Percentiles rank a stretch among this genome's conserved stretches.
These are phyloP conservation scores for Drosophila sp. DNA, from an alignment of 1,140 invertebrate species.

Conservation along the genomic window DNA sequence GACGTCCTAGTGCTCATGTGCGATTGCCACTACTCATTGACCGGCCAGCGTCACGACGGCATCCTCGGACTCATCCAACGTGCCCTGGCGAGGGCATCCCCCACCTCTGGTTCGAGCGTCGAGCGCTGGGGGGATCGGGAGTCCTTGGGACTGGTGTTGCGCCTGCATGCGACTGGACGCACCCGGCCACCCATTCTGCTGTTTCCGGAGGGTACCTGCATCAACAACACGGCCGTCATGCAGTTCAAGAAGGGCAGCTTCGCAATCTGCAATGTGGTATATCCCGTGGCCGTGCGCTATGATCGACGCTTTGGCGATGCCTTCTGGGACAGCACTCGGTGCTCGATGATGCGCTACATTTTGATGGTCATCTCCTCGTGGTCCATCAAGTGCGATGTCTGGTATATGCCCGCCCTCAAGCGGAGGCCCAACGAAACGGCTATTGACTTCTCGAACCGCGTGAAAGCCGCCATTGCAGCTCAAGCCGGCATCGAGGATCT, in stretches of 20 bases:
- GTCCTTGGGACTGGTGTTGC: slow-evolving; percentile 20
- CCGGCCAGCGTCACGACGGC: slow-evolving; percentile 61
- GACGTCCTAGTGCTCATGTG: slow-evolving; percentile 67
- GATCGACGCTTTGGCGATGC: slow-evolving; percentile 59
- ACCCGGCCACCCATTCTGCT: slow-evolving; percentile 53
- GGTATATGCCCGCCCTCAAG: slow-evolving; percentile 49
- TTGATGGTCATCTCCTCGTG: slow-evolving; percentile 59
- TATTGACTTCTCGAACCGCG: slow-evolving; percentile 55
- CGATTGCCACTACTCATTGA: slow-evolving; percentile 63
- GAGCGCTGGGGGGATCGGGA: slow-evolving; percentile 39
- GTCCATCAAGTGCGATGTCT: slow-evolving; percentile 60
- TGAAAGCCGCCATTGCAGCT: slow-evolving; percentile 55
- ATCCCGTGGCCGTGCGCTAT: slow-evolving; percentile 62
- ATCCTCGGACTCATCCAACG: slow-evolving; percentile 59
- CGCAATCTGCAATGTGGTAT: slow-evolving; percentile 54
- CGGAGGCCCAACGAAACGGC: slow-evolving; percentile 23
- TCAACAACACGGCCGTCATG: slow-evolving; percentile 73
- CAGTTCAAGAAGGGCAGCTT: slow-evolving; percentile 71
- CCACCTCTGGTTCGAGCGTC: slow-evolving; percentile 70
- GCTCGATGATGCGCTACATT: slow-evolving; percentile 64
- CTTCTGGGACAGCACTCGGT: slow-evolving; percentile 63
- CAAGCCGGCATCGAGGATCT: slow-evolving; percentile 52
- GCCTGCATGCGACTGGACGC: slow-evolving; percentile 28
- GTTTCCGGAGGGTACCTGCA: slow-evolving; percentile 68
- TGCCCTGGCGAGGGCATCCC: slow-evolving; percentile 47